Percentiles rank a stretch among this genome's conserved stretches.
phyloP scores from a whole-genome alignment of 1,140 invertebrate species.

The Copidosoma floridanum region DNA sequence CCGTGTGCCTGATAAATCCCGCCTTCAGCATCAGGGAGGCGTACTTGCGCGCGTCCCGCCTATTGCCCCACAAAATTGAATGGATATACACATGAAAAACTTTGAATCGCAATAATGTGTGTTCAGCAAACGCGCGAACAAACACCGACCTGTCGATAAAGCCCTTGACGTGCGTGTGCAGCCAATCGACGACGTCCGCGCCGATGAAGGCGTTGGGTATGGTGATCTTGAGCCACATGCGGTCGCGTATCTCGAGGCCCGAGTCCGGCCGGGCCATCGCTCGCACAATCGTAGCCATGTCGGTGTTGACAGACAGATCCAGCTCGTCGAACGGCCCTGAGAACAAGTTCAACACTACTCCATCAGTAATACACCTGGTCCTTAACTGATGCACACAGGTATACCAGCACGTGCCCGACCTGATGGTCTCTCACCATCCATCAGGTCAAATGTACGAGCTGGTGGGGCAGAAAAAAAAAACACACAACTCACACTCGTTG shows the following conservation, averaged over 20 bases:
- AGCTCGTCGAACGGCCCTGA: slow-evolving; percentile 57
- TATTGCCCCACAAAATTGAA: slow-evolving; percentile 27
- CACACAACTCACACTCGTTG: slow-evolving; percentile 65
- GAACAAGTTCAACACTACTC: slow-evolving; percentile 21
- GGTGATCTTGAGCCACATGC: slow-evolving; percentile 99
- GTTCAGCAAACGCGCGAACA: background rate
- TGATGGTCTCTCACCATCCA: no score
- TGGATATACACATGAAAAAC: no score
- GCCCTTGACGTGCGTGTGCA: slow-evolving; percentile 91
- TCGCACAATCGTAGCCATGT: slow-evolving; percentile 84
- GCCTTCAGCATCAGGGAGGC: slow-evolving; percentile 93
- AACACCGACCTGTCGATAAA: slow-evolving; percentile 68
- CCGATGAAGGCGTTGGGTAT: slow-evolving; percentile 99
- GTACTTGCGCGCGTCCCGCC: slow-evolving; percentile 94
- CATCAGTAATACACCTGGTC: slow-evolving; percentile 26
- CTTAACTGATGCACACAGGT: no score
- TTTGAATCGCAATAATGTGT: no score
- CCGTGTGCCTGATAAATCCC: slow-evolving; percentile 95
- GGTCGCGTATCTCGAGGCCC: slow-evolving; percentile 93
- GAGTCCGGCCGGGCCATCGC: slow-evolving; percentile 95
- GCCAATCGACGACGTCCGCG: slow-evolving; percentile 96
- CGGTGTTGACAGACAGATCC: slow-evolving; percentile 72
- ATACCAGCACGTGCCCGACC: no score
- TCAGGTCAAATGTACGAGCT: no score
- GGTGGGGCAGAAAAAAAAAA: no score